phyloP scores from a whole-genome alignment of 2,797 vertebrate species.

The Serranus cabrilla region DNA sequence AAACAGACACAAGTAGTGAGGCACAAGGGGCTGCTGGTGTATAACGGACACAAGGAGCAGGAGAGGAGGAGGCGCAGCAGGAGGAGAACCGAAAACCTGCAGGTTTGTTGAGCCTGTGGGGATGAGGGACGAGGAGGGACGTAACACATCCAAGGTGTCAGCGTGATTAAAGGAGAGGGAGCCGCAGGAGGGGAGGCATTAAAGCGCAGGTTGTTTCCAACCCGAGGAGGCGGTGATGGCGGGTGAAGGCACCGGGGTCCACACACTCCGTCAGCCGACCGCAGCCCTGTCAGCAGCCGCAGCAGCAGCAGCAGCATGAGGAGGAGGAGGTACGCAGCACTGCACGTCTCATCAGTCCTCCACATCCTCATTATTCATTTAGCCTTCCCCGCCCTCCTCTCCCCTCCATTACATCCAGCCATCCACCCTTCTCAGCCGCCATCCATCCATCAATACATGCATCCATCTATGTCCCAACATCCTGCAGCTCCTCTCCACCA shows the following conservation, averaged over 20 bases:
- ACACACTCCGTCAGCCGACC: conserved; percentile 58
- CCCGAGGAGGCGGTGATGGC: conserved; percentile 86
- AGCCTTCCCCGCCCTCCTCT: conserved; percentile 64
- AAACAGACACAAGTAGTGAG: conserved; percentile 21
- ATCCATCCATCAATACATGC: conserved; percentile 33
- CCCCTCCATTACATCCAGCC: conserved; percentile 56
- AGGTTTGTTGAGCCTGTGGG: conserved; percentile 53
- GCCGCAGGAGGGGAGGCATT: conserved; percentile 3
- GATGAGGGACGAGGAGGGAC: conserved; percentile 63
- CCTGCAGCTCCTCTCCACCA: conserved; percentile 20
- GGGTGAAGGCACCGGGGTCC: conserved; percentile 79
- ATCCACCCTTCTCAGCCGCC: conserved; percentile 44
- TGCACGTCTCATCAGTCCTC: conserved; percentile 57
- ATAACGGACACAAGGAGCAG: conserved; percentile 31
- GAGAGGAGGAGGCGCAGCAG: conserved; percentile 41
- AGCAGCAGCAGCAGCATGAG: conserved; percentile 53
- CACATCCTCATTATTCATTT: conserved; percentile 78
- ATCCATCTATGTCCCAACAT: conserved; percentile 36
- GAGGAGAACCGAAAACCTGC: conserved; percentile 53
- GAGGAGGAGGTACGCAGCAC: conserved; percentile 70
- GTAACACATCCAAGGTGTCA: conserved; percentile 57
- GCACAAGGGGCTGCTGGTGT: conserved; percentile 16
- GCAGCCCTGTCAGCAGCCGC: conserved; percentile 65
- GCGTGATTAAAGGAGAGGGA: conserved; percentile 42
- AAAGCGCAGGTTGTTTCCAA: conserved; percentile 53